A percentile compares a stretch with the other conserved stretches of the same genome.
Evolutionary conservation across 1,140 invertebrate species (phyloP).

Genomic region (Drosophila nasuta): DNA sequence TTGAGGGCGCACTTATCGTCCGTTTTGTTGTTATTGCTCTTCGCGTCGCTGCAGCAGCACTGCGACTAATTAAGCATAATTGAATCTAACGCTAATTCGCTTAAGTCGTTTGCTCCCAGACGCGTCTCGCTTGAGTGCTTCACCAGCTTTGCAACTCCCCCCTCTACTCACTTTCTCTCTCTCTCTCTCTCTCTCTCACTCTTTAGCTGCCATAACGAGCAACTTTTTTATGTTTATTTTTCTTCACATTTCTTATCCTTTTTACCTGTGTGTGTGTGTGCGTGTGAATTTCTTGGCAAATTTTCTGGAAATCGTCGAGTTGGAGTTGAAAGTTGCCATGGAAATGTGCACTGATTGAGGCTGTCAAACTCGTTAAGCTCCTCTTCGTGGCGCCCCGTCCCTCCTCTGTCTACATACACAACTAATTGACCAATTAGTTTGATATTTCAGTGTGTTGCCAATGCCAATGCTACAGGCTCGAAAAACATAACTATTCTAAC

Average conservation of each 20-base stretch:
- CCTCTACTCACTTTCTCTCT: not conserved
- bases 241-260: slow-evolving; percentile 1
- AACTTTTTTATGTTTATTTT: not conserved
- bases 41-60: slow-evolving; percentile 25
- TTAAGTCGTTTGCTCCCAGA: slow-evolving; percentile 45
- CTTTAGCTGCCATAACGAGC: slow-evolving; percentile 25
- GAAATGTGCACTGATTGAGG: slow-evolving; percentile 22
- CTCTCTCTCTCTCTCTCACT: not conserved
- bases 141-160: slow-evolving; percentile 10
- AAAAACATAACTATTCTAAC: not conserved
- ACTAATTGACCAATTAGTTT: slow-evolving; percentile 45
- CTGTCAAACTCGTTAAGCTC: not conserved
- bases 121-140: slow-evolving; percentile 26
- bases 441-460: slow-evolving; percentile 27
- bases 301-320: not conserved
- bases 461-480: slow-evolving; percentile 35
- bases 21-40: not conserved
- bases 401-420: not conserved
- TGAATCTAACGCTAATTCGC: slow-evolving; percentile 71
- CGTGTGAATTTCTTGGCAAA: slow-evolving; percentile 17
- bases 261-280: slow-evolving; percentile 16
- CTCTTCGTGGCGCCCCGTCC: too few species aligned
- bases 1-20: not conserved
- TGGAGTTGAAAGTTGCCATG: slow-evolving; percentile 24
- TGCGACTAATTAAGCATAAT: slow-evolving; percentile 73